phyloP scores from a whole-genome alignment of 1,140 invertebrate species.

The Caenorhabditis remanei region DNA sequence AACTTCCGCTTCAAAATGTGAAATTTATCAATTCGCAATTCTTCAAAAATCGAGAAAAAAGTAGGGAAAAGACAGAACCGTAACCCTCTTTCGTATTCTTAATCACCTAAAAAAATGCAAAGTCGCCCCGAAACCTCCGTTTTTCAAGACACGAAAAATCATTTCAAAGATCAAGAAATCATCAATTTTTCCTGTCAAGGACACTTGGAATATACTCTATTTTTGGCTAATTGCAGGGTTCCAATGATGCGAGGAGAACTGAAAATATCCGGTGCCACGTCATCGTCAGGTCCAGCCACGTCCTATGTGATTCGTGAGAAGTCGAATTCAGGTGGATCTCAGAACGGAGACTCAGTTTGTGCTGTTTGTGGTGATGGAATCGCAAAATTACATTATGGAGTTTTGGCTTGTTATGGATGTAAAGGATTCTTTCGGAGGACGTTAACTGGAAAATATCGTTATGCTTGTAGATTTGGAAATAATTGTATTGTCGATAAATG shows the following conservation, averaged over 20 bases:
- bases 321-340: constrained; percentile 34
- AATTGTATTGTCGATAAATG: constrained; percentile 78
- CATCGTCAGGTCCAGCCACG: constrained; percentile 5
- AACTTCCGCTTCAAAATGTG: not conserved
- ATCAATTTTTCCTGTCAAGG: constrained; percentile 10
- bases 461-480: constrained; percentile 76
- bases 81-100: constrained; percentile 24
- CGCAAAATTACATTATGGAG: constrained; percentile 76
- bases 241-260: constrained; percentile 49
- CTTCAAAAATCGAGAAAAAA: not conserved
- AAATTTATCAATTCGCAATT: constrained; percentile 4
- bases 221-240: constrained; percentile 26
- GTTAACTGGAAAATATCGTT: constrained; percentile 77
- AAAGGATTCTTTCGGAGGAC: constrained; percentile 76
- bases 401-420: constrained; percentile 75
- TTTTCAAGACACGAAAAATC: constrained; percentile 8
- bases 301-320: not conserved
- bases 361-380: constrained; percentile 76
- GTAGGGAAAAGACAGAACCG: not conserved
- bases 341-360: constrained; percentile 70
- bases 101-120: constrained; percentile 53
- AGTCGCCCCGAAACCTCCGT: not conserved
- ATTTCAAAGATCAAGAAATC: constrained; percentile 33
- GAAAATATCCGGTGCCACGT: constrained; percentile 5
- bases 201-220: not conserved